phyloP scores from a whole-genome alignment of 2,113 vertebrate genomes.

The Camelus bactrianus region DNA sequence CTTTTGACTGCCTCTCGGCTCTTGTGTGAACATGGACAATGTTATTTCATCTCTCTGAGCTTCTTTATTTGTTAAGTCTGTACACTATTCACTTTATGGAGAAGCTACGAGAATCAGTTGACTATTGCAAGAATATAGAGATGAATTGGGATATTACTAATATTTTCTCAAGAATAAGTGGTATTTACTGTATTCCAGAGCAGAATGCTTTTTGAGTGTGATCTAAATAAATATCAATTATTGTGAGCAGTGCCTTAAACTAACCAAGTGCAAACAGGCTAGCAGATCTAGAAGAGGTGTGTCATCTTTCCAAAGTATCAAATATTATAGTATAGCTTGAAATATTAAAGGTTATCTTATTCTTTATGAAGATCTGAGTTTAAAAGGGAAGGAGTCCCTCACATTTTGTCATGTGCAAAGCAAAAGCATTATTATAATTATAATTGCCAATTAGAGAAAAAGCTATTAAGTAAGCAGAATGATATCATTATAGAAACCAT shows the following conservation, averaged over 20 bases:
- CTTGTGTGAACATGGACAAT: background rate
- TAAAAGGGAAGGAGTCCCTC: background rate
- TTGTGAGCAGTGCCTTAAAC: background rate
- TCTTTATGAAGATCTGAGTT: background rate
- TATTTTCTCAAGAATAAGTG: background rate
- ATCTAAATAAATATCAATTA: background rate
- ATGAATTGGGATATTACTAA: background rate
- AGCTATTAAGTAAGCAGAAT: background rate
- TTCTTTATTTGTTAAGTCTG: background rate
- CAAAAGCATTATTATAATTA: background rate
- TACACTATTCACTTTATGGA: background rate
- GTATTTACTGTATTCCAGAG: background rate
- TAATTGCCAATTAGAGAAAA: background rate
- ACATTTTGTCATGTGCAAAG: background rate
- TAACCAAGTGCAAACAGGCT: background rate
- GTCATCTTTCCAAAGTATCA: background rate
- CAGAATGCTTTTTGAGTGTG: accelerated
- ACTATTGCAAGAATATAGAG: background rate
- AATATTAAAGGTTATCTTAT: background rate
- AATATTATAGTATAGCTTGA: background rate
- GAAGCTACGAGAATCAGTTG: background rate
- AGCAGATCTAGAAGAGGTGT: background rate
- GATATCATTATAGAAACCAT: background rate
- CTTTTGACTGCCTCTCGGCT: background rate
- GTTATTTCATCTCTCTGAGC: background rate